Evolutionary conservation across 2,888 invertebrate species (phyloP).

Genomic region (Nemapogon koenigi): DNA sequence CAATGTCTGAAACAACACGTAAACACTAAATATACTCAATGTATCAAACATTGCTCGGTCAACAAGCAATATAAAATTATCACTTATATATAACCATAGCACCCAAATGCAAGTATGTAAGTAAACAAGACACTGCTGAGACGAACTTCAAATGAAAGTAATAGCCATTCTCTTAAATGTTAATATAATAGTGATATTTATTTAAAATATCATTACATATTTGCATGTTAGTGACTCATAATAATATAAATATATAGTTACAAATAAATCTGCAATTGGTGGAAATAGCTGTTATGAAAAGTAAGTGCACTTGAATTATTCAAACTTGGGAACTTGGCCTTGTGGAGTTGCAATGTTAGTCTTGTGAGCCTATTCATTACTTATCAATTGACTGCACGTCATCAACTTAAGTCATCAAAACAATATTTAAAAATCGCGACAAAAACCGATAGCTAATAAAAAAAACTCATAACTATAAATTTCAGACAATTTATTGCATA

Average conservation of each 20-base stretch:
- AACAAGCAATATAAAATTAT: constrained; percentile 57
- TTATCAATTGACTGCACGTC: constrained; percentile 53
- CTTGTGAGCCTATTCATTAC: constrained; percentile 48
- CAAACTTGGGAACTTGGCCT: constrained; percentile 63
- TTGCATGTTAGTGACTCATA: constrained; percentile 65
- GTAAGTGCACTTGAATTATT: constrained; percentile 50
- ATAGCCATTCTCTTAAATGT: constrained; percentile 38
- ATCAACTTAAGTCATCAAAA: constrained; percentile 37
- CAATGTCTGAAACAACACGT: constrained; percentile 37
- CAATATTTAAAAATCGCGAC: constrained; percentile 24
- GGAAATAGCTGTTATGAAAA: constrained; percentile 59
- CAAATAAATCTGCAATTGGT: constrained; percentile 58
- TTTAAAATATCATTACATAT: constrained; percentile 45
- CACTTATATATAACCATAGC: constrained; percentile 63
- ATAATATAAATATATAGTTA: constrained; percentile 64
- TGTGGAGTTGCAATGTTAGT: constrained; percentile 64
- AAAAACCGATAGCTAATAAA: constrained; percentile 32
- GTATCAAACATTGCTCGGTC: constrained; percentile 43
- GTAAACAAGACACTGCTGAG: constrained; percentile 47
- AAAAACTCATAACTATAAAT: constrained; percentile 47
- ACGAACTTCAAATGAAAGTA: constrained; percentile 22
- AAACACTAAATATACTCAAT: neutral
- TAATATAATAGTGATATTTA: constrained; percentile 39
- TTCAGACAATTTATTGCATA: constrained; percentile 62
- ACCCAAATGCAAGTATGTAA: constrained; percentile 66